Conservation (phyloP, 2,797 vertebrate genomes). For the Sphenopsis melanotis region DNA sequence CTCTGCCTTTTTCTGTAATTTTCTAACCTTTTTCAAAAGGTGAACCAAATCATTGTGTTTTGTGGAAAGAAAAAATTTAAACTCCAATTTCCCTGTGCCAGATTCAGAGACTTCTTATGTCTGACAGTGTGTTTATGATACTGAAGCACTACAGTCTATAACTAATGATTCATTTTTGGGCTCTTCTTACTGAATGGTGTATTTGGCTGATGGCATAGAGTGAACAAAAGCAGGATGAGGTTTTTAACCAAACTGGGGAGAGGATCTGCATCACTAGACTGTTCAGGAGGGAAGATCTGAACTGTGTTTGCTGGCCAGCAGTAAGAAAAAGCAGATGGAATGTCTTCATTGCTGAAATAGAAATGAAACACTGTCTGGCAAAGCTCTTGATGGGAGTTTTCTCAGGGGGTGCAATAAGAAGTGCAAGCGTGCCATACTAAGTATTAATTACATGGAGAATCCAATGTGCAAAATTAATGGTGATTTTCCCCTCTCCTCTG, state of each 20-base stretch:
- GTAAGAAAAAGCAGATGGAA: not conserved
- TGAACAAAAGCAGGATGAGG: not conserved
- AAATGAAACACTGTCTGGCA: not conserved
- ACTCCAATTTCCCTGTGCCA: not conserved
- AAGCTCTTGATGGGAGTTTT: not conserved
- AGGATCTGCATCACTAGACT: not conserved
- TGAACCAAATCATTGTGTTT: not conserved
- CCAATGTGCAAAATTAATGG: not conserved
- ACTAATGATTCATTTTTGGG: not conserved
- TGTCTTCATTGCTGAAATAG: not conserved
- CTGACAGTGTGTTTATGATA: not conserved
- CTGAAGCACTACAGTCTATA: not conserved
- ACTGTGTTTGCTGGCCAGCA: accelerated
- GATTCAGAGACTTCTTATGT: not conserved
- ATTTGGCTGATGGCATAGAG: not conserved
- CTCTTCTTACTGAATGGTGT: not conserved
- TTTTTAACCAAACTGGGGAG: not conserved
- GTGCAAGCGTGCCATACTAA: accelerated
- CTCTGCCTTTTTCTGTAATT: not conserved
- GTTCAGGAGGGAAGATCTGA: not conserved
- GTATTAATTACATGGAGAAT: not conserved
- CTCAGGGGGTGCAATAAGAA: not conserved
- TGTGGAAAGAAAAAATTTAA: not conserved
- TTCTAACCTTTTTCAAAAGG: not conserved
- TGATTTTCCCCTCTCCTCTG: not conserved